Evolutionary conservation across 2,888 invertebrate species (phyloP), one percentile per base, ranked within the genome.

Genomic region (Acleris holmiana): DNA sequence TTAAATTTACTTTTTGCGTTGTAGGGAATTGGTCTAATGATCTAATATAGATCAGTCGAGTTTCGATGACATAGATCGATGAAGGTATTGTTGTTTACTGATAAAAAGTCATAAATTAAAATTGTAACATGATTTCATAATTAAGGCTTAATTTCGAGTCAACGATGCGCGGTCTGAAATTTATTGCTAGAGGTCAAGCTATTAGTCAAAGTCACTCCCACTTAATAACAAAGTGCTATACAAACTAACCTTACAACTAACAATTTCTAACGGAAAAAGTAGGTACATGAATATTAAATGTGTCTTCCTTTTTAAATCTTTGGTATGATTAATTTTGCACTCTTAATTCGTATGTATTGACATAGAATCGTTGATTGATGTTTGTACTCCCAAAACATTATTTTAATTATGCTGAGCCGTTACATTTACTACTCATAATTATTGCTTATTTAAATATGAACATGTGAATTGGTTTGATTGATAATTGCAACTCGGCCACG

Each of bases 131-230:
- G 15, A 25, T 51, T 51, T 18, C 57, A 40, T 53, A 63, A 58
- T 67, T 71, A 82, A 75, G 72, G 70, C 49, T 59, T 51, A 66
- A 60, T 76, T 76, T 82, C 53, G 62, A 70, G 70, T 72, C 62
- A 3, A 47, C 53, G 47, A 25, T 47, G 57, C 50, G 58, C 51
- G 53, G 41, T 58, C 25, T 15, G 19, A 49, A 59, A 64, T 59
- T 58, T 59, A 64, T 64, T 44, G 53, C 58, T 21, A 35, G 19
- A 48, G 64, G 53, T 59, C 58, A 64, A 64, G 29, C 58, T 53
- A 54, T 64, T 64, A 63, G 63, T 63, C 40, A 57, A 51, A 63
- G 57, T 63, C 57, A 64, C 64, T 18, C 64, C 64, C 41, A 64
- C 64, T 59, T 64, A 59, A 64, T 64, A 58, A 54, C 35, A 49